Conservation (phyloP, 2,797 vertebrate genomes). For the Oceanodroma leucorhoa region DNA sequence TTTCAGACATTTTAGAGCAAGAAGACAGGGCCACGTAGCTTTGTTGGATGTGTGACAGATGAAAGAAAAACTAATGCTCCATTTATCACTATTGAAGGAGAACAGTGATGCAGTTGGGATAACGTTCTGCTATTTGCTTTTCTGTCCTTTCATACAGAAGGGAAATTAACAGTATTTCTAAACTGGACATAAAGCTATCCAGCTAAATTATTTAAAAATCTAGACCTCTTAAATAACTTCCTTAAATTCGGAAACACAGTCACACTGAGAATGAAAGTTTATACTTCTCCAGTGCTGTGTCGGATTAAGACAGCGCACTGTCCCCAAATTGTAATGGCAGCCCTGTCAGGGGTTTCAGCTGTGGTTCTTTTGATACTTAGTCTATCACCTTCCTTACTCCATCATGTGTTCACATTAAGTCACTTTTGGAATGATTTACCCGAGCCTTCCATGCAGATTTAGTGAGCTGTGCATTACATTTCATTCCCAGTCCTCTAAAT, state of each 20-base stretch:
- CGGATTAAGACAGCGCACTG: background rate
- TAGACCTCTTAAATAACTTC: background rate
- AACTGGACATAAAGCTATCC: background rate
- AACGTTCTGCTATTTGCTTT: background rate
- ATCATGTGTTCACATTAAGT: accelerated
- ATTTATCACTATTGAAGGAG: background rate
- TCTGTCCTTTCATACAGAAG: background rate
- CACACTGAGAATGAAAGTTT: background rate
- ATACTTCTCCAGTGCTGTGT: background rate
- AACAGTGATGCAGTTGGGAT: background rate
- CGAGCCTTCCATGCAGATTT: background rate
- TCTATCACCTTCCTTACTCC: background rate
- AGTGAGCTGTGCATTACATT: background rate
- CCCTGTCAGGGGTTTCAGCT: background rate
- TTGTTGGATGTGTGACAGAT: background rate
- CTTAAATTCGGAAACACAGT: background rate
- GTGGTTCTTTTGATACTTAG: background rate
- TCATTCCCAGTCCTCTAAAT: background rate
- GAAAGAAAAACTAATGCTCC: background rate
- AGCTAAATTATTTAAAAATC: background rate
- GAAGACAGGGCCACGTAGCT: background rate
- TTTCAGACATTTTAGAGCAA: background rate
- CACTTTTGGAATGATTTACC: background rate
- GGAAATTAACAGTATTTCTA: background rate
- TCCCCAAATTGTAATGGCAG: background rate